Conservation (phyloP, 2,113 vertebrate species). For the Alligator sinensis region DNA sequence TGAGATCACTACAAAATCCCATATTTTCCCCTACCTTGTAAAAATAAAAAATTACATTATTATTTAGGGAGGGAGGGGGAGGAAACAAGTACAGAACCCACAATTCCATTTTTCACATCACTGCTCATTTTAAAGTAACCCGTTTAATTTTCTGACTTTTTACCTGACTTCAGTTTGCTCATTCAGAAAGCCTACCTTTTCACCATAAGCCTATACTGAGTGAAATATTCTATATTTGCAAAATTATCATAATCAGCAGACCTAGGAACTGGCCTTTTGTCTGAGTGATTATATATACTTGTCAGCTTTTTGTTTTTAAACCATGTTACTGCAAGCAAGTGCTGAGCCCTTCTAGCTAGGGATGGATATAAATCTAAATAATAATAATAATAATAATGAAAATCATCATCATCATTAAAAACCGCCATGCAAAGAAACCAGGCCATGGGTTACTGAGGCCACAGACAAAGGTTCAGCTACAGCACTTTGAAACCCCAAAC, state of each 20-base stretch:
- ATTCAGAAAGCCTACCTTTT: background rate
- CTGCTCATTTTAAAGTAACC: background rate
- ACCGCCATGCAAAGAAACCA: accelerated
- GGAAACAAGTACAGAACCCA: background rate
- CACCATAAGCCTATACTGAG: background rate
- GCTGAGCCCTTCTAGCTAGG: too few species aligned
- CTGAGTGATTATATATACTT: background rate
- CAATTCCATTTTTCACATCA: background rate
- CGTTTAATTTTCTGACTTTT: background rate
- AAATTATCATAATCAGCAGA: conserved; percentile 30
- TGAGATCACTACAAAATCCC: background rate
- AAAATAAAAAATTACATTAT: background rate
- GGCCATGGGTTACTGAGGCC: conserved; percentile 16
- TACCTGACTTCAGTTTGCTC: background rate
- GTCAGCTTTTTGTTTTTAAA: too few species aligned
- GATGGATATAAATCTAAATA: too few species aligned
- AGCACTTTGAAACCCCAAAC: too few species aligned
- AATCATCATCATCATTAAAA: too few species aligned
- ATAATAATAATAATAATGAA: too few species aligned
- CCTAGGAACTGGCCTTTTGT: conserved; percentile 42
- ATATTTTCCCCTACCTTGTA: background rate
- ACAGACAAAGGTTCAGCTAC: too few species aligned
- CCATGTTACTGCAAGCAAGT: too few species aligned
- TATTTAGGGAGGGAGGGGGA: background rate
- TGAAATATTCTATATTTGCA: conserved; percentile 44